phyloP scores from a whole-genome alignment of 2,888 invertebrate genomes.

The Graphium colonna region DNA sequence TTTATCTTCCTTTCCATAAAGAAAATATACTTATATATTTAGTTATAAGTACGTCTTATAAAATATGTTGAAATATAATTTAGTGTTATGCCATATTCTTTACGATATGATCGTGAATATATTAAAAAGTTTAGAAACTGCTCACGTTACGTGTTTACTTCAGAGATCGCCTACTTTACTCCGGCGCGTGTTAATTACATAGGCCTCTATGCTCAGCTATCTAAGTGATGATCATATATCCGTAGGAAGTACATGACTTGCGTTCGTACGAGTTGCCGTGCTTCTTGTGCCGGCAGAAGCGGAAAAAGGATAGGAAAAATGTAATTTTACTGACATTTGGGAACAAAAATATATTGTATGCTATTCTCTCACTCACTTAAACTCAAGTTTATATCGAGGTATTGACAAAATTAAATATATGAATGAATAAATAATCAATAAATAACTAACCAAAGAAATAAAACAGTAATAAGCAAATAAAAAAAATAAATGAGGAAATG shows the following conservation, averaged over 20 bases:
- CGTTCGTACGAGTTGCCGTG: background rate
- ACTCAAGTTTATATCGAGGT: no score
- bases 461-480: no score
- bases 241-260: background rate
- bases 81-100: background rate
- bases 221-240: background rate
- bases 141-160: conserved; percentile 2
- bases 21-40: no score
- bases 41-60: background rate
- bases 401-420: no score
- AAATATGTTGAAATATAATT: background rate
- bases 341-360: no score
- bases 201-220: background rate
- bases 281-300: background rate
- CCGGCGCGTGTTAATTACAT: conserved; percentile 12
- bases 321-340: no score
- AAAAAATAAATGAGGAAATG: no score
- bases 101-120: background rate
- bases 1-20: no score
- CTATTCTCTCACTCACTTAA: no score
- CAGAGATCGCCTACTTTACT: conserved; percentile 10
- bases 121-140: conserved; percentile 2
- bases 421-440: no score
- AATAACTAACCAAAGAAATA: no score
- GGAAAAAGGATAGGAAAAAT: no score